Conservation (phyloP, 2,888 invertebrate genomes). For the Podotricha telesiphe region DNA sequence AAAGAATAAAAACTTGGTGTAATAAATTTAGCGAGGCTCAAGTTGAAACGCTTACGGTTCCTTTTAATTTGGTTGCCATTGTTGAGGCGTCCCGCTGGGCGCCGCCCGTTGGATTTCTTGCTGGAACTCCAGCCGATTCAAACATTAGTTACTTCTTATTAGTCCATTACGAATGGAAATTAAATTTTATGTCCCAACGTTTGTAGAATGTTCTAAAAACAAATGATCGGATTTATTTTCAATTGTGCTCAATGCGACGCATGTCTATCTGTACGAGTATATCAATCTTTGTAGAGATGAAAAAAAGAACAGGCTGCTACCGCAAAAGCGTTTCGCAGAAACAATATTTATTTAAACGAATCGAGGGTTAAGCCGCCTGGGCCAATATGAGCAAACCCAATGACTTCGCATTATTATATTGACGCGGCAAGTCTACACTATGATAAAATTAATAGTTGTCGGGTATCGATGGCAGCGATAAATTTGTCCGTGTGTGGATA, state of each 20-base stretch:
- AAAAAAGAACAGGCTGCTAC: slow-evolving; percentile 58
- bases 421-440: slow-evolving; percentile 55
- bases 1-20: slow-evolving; percentile 75
- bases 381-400: slow-evolving; percentile 64
- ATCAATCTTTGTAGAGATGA: slow-evolving; percentile 64
- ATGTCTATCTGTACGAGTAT: slow-evolving; percentile 61
- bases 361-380: slow-evolving; percentile 59
- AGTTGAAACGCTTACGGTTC: slow-evolving; percentile 81
- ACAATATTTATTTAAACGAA: slow-evolving; percentile 75
- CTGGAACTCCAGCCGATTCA: slow-evolving; percentile 79
- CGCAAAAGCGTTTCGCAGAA: slow-evolving; percentile 65
- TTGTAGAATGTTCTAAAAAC: slow-evolving; percentile 23
- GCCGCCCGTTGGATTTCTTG: slow-evolving; percentile 74
- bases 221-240: slow-evolving; percentile 16
- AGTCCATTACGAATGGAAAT: slow-evolving; percentile 74
- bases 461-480: slow-evolving; percentile 72
- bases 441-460: slow-evolving; percentile 73
- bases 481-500: slow-evolving; percentile 71
- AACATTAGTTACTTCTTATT: slow-evolving; percentile 78
- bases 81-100: slow-evolving; percentile 79
- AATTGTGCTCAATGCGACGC: slow-evolving; percentile 46
- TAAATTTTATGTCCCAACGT: slow-evolving; percentile 58
- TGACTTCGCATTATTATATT: slow-evolving; percentile 72
- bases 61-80: slow-evolving; percentile 83
- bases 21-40: slow-evolving; percentile 82